Percentiles rank a stretch among this genome's conserved stretches.
Evolutionary conservation across 2,888 invertebrate species (phyloP).

Genomic region (Romanomermis culicivorax): DNA sequence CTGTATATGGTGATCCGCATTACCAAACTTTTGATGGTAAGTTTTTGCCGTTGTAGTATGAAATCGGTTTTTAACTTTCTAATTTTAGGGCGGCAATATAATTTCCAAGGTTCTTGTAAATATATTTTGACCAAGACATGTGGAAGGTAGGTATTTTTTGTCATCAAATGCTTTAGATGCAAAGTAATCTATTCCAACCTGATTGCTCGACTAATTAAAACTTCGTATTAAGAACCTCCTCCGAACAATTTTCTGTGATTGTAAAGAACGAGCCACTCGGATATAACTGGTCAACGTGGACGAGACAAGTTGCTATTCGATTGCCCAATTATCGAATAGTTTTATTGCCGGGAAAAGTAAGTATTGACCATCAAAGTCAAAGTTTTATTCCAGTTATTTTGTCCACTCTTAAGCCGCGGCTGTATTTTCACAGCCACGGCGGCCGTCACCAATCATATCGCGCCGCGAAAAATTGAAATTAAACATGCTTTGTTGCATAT

Average conservation of each 20-base stretch:
- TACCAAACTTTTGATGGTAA: conserved; percentile 75
- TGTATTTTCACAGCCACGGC: not conserved
- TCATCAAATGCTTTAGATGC: too few species aligned
- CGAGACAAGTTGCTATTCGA: conserved; percentile 49
- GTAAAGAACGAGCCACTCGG: conserved; percentile 67
- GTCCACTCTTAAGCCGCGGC: not conserved
- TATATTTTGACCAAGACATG: conserved; percentile 72
- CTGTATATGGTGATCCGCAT: conserved; percentile 82
- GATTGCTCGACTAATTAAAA: not conserved
- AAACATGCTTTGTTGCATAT: too few species aligned
- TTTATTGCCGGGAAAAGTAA: conserved; percentile 9
- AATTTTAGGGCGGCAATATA: conserved; percentile 53
- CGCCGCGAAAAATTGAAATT: too few species aligned
- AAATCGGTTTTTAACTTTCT: too few species aligned
- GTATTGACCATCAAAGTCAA: not conserved
- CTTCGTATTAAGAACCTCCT: not conserved
- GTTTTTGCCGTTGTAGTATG: too few species aligned
- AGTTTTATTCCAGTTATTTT: not conserved
- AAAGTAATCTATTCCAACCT: not conserved
- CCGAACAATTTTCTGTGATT: conserved; percentile 49
- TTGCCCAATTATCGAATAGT: conserved; percentile 34
- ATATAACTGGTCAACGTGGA: conserved; percentile 64
- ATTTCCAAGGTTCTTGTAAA: conserved; percentile 72
- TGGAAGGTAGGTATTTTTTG: conserved; percentile 19
- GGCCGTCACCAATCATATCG: too few species aligned